Evolutionary conservation across 1,140 invertebrate species (phyloP), one percentile per base, ranked within the genome.

Genomic region (Wiebesia pumilae): DNA sequence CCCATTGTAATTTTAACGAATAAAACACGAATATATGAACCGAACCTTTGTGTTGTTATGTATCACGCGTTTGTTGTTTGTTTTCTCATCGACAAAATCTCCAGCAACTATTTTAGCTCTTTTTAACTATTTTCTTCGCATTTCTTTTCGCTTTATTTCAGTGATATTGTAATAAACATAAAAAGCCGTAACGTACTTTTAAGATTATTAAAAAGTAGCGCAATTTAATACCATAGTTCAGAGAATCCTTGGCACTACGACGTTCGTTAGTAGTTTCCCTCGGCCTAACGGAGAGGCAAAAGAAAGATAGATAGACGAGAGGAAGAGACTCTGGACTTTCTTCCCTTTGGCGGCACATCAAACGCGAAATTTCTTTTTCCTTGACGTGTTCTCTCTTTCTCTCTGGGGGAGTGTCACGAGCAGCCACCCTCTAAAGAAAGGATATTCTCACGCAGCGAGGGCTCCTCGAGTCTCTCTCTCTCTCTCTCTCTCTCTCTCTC

Each of bases 271-370:
- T 83, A 84, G 89, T 81, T 79, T 83, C 21, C 30, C 71, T 75
- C 54, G 69, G 67, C 43, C 40, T n/a, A n/a, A 78, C 69, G 10
- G 65, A 84, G 81, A 54, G n/a, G 40, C 33, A 33, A 75, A 69
- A 81, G 69, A 83, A 79, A 65, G 33, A 27, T 58, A 85, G n/a
- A 83, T 38, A 79, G 65, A 71, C 80, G 80, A 83, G 67, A 84
- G 16, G 58, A 62, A 71, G 67, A 47, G 69, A 84, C 30, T 40
- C n/a, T 21, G 40, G 38, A 47, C 75, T 80, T 38, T 81, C 85
- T 43, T 90, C 89, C 88, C 92, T 93, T 93, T 93, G 92, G 90
- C 91, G 91, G 90, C 89, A 90, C 91, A 93, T 93, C 93, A 93
- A 93, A 93, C 92, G 91, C 91, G 89, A 90, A 89, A 93, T 92